Base-by-base conservation (phyloP, 2,113 vertebrate species). In the Hystrix brachyura region DNA sequence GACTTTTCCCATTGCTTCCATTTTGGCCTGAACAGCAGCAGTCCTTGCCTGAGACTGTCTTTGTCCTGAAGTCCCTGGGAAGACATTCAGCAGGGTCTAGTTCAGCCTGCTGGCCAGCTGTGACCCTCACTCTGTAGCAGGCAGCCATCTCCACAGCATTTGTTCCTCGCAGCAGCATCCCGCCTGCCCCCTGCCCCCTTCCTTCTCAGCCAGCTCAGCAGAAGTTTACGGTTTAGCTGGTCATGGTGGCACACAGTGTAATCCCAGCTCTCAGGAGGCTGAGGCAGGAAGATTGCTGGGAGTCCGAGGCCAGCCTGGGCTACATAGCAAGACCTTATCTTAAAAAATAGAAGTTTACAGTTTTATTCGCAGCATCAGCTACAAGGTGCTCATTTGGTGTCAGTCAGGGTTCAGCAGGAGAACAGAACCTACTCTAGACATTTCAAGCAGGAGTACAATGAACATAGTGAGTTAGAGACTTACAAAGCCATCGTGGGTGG, bases 121-220 rank as follows among this genome's bases (percentile, higher is more conserved):
- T 64, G 27, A 29, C 25, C 62, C 59, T 60, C 59, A 3, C 3
- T 60, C 18, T 60, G 15, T 0, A 18, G 71, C 5, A 60, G 53
- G 83, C 57, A 38, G 32, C 7, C 7, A 48, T 46, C 74, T 62
- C 15, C 57, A 14, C 15, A 13, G 57, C 57, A 57, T 11, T 57
- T 57, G 57, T 11, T 57, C 57, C 57, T 57, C 12, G 12, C 59
- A 60, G 59, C 25, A 29, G 62, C 23, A 2, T 18, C 10, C 6
- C 3, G 64, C 90, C 78, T 67, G 48, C 32, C 46, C 12, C 0
- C 80, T 29, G 57, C 65, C 57, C 0, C n/a, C 34, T 51, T 38
- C 0, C 13, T 5, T 10, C 38, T 13, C 46, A 32, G 27, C 67
- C 48, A 59, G 6, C 29, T 9, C 17, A 19, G 46, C 2, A 0